Percentiles rank a stretch among this genome's conserved stretches.
These are phyloP conservation scores for Astatoreochromis straeleni DNA, from an alignment of 2,113 vertebrate species.

Conservation along the genomic window DNA sequence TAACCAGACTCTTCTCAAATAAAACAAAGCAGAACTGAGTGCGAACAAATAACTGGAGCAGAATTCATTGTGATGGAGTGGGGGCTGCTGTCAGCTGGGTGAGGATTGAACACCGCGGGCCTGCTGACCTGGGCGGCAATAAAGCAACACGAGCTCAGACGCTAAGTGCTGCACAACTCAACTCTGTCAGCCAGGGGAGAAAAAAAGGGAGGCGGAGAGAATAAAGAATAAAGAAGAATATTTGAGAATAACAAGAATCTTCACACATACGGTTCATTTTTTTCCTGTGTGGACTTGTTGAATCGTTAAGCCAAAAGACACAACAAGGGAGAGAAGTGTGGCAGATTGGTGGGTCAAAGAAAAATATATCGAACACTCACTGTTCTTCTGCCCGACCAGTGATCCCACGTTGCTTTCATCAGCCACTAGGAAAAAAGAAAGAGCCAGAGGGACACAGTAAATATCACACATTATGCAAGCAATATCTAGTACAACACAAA, in stretches of 20 bases:
- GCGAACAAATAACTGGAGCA: background rate
- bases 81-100: constrained; percentile 31
- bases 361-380: constrained; percentile 23
- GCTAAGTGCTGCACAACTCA: constrained; percentile 51
- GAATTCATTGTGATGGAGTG: background rate
- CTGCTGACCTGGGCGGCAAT: constrained; percentile 31
- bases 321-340: background rate
- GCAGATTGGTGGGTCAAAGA: background rate
- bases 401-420: constrained; percentile 85
- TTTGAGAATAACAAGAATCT: background rate
- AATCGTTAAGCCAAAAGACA: background rate
- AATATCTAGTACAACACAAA: background rate
- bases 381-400: constrained; percentile 61
- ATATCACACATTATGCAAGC: background rate
- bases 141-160: constrained; percentile 34
- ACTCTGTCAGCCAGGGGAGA: constrained; percentile 10
- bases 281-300: background rate
- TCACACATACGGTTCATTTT: background rate
- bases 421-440: constrained; percentile 70
- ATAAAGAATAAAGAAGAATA: background rate
- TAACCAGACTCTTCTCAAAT: background rate
- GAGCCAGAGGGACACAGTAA: background rate
- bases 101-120: constrained; percentile 21
- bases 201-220: background rate
- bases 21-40: background rate